Base-by-base conservation (phyloP, 2,888 invertebrate genomes). In the Camponotus fellah region DNA sequence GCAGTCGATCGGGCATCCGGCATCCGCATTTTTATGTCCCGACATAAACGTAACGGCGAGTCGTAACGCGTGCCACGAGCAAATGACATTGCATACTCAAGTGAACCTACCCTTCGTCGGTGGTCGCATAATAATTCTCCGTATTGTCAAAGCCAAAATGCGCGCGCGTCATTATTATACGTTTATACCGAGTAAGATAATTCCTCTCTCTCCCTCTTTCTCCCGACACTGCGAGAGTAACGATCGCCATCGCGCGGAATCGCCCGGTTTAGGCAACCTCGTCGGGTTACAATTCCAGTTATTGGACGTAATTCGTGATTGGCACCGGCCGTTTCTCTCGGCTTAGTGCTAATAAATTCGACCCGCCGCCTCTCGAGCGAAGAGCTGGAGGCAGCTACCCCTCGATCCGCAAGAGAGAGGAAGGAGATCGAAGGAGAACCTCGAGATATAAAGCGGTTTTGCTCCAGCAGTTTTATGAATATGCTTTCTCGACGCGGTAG, bases 391-490 rank as follows among this genome's bases (percentile, higher is more conserved):
- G 72, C 53, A 12, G 34, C 68, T 40, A 64, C 68, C 75, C 64
- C 49, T 34, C 56, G 34, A 64, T 37, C 56, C 53, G 53, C n/a
- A 8, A 53, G 53, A 77, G 53, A 40, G 68, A 46, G 84, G 90
- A 86, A 79, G 83, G 87, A 85, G 84, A 85, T 75, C 75, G 60
- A 10, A n/a, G 68, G 76, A 81, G 65, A 85, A 85, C 86, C 85
- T 87, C 89, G 87, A 89, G 92, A 92, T 92, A 94, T 94, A 94
- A 93, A 93, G 91, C 94, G 92, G 94, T 93, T 90, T 93, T 92
- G 93, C 92, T 93, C 89, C 92, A 91, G 88, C 91, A 92, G 89
- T 94, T 94, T 94, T 94, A 94, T 92, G 94, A 94, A 94, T 94
- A 94, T 94, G 94, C 93, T 94, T 92, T 91, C 92, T 89, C 88